Conservation (phyloP, 2,888 invertebrate genomes). For the Philaethria dido region DNA sequence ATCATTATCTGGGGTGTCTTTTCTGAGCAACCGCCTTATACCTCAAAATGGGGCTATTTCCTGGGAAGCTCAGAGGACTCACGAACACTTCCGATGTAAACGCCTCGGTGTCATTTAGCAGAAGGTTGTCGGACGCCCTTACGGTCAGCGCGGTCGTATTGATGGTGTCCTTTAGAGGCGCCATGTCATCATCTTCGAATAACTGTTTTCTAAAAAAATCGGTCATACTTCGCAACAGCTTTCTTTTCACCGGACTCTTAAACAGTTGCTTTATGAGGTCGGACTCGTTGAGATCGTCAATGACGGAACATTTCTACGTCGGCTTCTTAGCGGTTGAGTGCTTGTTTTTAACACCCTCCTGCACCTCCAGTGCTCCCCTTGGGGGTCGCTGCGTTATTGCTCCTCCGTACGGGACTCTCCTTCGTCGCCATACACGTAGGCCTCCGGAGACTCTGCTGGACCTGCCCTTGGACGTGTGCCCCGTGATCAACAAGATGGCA, state of each 20-base stretch:
- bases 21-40: too few species aligned
- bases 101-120: constrained; percentile 51
- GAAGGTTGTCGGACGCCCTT: constrained; percentile 51
- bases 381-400: constrained; percentile 28
- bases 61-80: constrained; percentile 66
- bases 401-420: constrained; percentile 10
- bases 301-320: constrained; percentile 73
- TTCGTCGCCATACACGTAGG: constrained; percentile 25
- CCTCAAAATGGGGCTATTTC: too few species aligned
- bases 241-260: constrained; percentile 77
- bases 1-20: constrained; percentile 59
- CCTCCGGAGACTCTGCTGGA: constrained; percentile 14
- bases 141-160: constrained; percentile 53
- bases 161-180: constrained; percentile 48
- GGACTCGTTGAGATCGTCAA: constrained; percentile 72
- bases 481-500: constrained; percentile 74
- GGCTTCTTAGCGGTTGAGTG: constrained; percentile 79
- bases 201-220: constrained; percentile 66
- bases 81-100: constrained; percentile 66
- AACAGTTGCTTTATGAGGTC: constrained; percentile 74
- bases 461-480: constrained; percentile 62
- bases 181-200: constrained; percentile 55
- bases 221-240: constrained; percentile 77
- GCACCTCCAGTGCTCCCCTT: constrained; percentile 46
- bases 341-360: constrained; percentile 72